Evolutionary conservation across 2,888 invertebrate genomes (phyloP).

Genomic region (Dendrolimus pini): DNA sequence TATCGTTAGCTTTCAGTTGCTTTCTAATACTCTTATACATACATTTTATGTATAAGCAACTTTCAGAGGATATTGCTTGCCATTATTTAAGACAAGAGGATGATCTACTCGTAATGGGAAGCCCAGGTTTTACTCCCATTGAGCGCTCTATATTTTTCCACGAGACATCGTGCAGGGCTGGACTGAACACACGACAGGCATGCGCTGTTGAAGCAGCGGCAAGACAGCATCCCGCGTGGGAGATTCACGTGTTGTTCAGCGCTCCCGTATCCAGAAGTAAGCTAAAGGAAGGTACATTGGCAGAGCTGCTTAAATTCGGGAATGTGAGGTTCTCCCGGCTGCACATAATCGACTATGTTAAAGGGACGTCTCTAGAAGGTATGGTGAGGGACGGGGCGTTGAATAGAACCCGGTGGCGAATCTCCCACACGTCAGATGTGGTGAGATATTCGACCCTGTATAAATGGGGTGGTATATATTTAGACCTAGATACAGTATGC

Average conservation of each 20-base stretch:
- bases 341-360: conserved; percentile 65
- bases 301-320: conserved; percentile 31
- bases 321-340: conserved; percentile 72
- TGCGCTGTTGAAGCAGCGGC: conserved; percentile 84
- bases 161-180: conserved; percentile 78
- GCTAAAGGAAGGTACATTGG: no score
- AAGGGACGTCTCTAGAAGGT: conserved; percentile 72
- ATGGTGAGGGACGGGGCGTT: conserved; percentile 67
- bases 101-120: not conserved
- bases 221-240: conserved; percentile 72
- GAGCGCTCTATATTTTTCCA: conserved; percentile 78
- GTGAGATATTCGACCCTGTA: conserved; percentile 81
- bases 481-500: conserved; percentile 85
- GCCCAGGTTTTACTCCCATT: not conserved
- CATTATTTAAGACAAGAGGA: not conserved
- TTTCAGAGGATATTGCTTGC: not conserved
- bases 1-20: no score
- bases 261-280: not conserved
- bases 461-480: conserved; percentile 86
- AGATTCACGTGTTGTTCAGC: conserved; percentile 72
- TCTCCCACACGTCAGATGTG: conserved; percentile 80
- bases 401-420: conserved; percentile 67
- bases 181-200: conserved; percentile 75
- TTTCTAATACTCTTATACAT: no score
- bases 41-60: not conserved